Conservation (phyloP, 1,140 invertebrate genomes). For the Meloidogyne hapla region DNA sequence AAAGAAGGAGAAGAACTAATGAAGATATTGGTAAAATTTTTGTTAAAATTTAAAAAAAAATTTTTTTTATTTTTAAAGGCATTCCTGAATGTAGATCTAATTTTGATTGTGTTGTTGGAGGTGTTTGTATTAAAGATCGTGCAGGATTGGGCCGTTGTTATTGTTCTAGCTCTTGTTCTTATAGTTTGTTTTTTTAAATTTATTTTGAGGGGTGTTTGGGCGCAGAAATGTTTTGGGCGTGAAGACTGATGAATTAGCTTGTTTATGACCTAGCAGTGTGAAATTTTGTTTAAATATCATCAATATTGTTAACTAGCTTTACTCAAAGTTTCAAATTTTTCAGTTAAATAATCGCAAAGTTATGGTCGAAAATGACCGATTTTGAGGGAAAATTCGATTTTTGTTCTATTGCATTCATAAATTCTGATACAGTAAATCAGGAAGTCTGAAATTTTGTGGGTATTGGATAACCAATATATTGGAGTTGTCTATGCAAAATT, state of each 20-base stretch:
- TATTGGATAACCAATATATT: no score
- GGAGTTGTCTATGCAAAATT: no score
- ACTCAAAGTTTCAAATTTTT: no score
- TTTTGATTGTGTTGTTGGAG: constrained; percentile 53
- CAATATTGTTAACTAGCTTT: no score
- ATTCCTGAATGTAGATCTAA: constrained; percentile 52
- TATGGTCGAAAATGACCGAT: background rate
- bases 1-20: constrained; percentile 16
- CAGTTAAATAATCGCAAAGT: no score
- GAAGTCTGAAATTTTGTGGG: no score
- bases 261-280: no score
- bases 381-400: background rate
- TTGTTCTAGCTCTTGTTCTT: constrained; percentile 57
- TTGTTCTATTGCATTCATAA: background rate
- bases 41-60: background rate
- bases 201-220: background rate
- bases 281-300: no score
- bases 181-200: constrained; percentile 40
- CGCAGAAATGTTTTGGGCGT: background rate
- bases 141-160: constrained; percentile 50
- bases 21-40: constrained; percentile 19
- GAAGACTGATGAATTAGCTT: no score
- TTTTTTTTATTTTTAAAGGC: constrained; percentile 34
- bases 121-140: constrained; percentile 51
- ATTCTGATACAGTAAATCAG: no score